phyloP scores from a whole-genome alignment of 2,113 vertebrate genomes.

The Macquaria ambigua region DNA sequence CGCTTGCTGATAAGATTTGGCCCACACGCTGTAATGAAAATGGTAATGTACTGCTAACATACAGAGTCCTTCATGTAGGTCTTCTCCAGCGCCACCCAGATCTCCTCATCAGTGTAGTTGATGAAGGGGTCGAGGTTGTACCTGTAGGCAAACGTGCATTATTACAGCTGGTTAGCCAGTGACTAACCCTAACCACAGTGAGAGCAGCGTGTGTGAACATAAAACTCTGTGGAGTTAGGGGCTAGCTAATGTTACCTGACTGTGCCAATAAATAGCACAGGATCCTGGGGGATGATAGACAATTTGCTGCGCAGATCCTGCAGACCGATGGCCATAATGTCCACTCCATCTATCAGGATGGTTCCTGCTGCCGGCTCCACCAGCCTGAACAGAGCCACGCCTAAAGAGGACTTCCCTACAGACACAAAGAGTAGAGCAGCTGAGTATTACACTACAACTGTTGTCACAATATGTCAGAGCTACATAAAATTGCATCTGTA shows the following conservation, averaged over 20 bases:
- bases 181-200: background rate
- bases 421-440: background rate
- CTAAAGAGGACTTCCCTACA: constrained; percentile 88
- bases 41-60: constrained; percentile 39
- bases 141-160: constrained; percentile 62
- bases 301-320: constrained; percentile 86
- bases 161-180: background rate
- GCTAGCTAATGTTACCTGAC: constrained; percentile 79
- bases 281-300: constrained; percentile 89
- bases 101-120: constrained; percentile 80
- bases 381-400: constrained; percentile 85
- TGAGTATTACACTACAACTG: background rate
- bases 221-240: background rate
- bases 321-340: constrained; percentile 80
- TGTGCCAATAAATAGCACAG: constrained; percentile 87
- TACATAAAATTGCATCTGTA: background rate
- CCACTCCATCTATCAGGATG: constrained; percentile 85
- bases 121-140: constrained; percentile 86
- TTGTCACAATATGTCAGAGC: background rate
- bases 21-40: background rate
- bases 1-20: background rate
- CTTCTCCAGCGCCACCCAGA: constrained; percentile 86
- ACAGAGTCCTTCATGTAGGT: constrained; percentile 86
- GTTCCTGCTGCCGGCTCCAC: constrained; percentile 83
- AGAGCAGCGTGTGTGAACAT: background rate